phyloP scores from a whole-genome alignment of 2,797 vertebrate species.

The Agapornis canus region DNA sequence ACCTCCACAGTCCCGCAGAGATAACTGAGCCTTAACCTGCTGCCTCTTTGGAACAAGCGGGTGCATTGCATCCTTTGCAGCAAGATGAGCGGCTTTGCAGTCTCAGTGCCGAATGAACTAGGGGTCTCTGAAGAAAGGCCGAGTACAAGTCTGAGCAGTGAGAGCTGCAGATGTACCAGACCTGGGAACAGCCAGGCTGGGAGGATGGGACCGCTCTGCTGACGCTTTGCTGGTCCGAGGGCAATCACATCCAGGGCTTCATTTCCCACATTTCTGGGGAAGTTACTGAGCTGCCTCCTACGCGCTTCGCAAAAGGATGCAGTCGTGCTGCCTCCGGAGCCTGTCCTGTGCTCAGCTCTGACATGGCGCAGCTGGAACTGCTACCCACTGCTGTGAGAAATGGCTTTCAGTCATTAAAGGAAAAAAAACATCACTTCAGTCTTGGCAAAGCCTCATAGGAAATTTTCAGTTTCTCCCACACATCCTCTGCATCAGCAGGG shows the following conservation, averaged over 20 bases:
- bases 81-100: background rate
- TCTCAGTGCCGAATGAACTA: accelerated
- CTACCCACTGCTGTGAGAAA: background rate
- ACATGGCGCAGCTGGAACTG: background rate
- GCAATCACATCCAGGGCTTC: accelerated
- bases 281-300: background rate
- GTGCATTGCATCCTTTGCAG: accelerated
- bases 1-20: accelerated
- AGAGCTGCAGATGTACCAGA: accelerated
- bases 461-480: conserved; percentile 36
- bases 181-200: background rate
- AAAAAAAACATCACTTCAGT: background rate
- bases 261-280: background rate
- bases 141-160: background rate
- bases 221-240: background rate
- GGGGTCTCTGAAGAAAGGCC: background rate
- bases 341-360: background rate
- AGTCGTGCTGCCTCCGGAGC: background rate
- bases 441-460: background rate
- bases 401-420: background rate
- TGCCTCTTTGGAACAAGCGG: background rate
- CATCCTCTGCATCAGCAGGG: background rate
- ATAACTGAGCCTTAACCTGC: background rate
- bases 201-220: accelerated
- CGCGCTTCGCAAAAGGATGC: background rate